phyloP scores from a whole-genome alignment of 2,888 invertebrate genomes.

The Drosophila vallismaia region DNA sequence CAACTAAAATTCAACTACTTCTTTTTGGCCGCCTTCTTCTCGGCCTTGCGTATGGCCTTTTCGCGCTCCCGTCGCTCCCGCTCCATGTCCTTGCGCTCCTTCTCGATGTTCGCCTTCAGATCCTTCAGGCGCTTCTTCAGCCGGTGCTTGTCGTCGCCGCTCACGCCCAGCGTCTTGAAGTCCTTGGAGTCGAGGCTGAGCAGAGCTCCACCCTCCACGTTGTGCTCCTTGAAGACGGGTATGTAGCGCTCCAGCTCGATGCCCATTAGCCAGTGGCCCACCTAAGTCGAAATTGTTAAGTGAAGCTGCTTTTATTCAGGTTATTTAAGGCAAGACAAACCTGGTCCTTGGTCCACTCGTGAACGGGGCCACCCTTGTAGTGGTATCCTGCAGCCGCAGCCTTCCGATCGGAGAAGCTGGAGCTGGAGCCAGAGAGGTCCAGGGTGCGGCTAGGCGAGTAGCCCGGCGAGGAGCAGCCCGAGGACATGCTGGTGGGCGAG shows the following conservation, averaged over 20 bases:
- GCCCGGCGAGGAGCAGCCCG: constrained; percentile 86
- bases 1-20: constrained; percentile 72
- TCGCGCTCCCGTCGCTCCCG: constrained; percentile 93
- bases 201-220: constrained; percentile 93
- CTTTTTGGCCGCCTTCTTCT: constrained; percentile 91
- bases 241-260: constrained; percentile 94
- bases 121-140: constrained; percentile 94
- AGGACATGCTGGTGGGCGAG: constrained; percentile 88
- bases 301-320: neutral
- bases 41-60: constrained; percentile 93
- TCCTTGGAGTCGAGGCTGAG: constrained; percentile 95
- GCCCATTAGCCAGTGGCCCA: constrained; percentile 94
- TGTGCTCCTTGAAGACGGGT: constrained; percentile 93
- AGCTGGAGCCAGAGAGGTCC: constrained; percentile 86
- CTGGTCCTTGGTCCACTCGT: constrained; percentile 92
- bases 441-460: constrained; percentile 85
- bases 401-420: constrained; percentile 87
- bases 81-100: constrained; percentile 90
- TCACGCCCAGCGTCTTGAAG: constrained; percentile 93
- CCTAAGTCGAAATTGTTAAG: constrained; percentile 85
- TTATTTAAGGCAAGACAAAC: constrained; percentile 83
- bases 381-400: constrained; percentile 85
- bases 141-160: constrained; percentile 91
- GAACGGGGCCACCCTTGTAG: constrained; percentile 88
- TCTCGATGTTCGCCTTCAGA: constrained; percentile 89